A percentile compares a stretch with the other conserved stretches of the same genome.
phyloP scores from a whole-genome alignment of 2,888 invertebrate species.

The Sepiola atlantica region DNA sequence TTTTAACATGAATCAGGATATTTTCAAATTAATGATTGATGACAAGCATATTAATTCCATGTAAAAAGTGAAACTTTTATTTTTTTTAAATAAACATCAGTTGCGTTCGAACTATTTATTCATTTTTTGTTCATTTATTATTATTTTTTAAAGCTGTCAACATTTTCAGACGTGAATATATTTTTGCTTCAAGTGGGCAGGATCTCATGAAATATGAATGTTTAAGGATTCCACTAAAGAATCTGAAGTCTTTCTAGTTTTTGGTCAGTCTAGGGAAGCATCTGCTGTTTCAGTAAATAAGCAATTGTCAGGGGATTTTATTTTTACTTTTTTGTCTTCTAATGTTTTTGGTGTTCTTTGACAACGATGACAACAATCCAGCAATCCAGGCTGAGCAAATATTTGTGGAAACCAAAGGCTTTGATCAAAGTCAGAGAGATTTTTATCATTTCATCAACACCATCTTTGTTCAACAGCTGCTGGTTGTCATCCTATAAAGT shows the following conservation, averaged over 20 bases:
- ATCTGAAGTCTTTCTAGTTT: background rate
- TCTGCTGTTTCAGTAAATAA: background rate
- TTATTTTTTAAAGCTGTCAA: background rate
- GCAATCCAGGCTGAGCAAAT: background rate
- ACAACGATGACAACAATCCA: background rate
- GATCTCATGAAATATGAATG: background rate
- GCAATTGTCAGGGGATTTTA: background rate
- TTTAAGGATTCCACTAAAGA: background rate
- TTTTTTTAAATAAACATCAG: background rate
- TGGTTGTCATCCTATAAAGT: background rate
- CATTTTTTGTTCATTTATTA: background rate
- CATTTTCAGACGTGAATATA: background rate
- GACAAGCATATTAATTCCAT: constrained; percentile 9
- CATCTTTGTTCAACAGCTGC: background rate
- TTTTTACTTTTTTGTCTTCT: background rate
- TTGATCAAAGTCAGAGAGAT: background rate
- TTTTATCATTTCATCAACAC: background rate
- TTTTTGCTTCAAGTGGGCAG: background rate
- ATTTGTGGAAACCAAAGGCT: background rate
- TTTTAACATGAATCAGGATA: background rate
- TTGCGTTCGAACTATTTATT: background rate
- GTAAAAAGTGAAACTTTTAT: background rate
- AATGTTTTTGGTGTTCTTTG: background rate
- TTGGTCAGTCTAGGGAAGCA: constrained; percentile 6
- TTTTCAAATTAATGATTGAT: constrained; percentile 32